Evolutionary conservation across 2,113 vertebrate genomes (phyloP).

Genomic region (Salvelinus sp.): DNA sequence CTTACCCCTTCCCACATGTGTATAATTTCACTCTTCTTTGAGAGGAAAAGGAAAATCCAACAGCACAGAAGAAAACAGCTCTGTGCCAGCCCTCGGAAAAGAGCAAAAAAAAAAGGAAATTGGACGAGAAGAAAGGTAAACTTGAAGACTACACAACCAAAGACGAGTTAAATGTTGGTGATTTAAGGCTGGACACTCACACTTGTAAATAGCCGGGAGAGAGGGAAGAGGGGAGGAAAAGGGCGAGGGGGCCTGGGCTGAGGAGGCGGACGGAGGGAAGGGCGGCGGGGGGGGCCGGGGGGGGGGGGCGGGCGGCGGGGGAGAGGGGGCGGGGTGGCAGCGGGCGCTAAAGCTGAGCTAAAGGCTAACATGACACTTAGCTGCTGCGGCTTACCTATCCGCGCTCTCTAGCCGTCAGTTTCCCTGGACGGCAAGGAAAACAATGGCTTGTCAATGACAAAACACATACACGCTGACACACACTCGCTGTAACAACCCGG

Average conservation of each 20-base stretch:
- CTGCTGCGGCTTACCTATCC: constrained; percentile 63
- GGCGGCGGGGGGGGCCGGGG: too few species aligned
- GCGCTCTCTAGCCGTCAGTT: constrained; percentile 56
- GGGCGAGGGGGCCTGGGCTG: too few species aligned
- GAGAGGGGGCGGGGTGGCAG: too few species aligned
- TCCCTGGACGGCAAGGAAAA: constrained; percentile 59
- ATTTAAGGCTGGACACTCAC: constrained; percentile 62
- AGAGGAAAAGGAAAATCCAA: constrained; percentile 61
- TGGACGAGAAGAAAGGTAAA: neutral
- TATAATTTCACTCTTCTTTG: constrained; percentile 61
- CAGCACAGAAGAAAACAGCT: constrained; percentile 57
- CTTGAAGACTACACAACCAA: constrained; percentile 18
- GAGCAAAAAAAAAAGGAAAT: constrained; percentile 21
- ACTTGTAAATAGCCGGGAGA: constrained; percentile 74
- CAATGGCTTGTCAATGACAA: constrained; percentile 12
- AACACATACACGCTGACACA: constrained; percentile 32
- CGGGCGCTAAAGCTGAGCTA: constrained; percentile 62
- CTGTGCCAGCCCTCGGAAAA: constrained; percentile 63
- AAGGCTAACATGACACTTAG: constrained; percentile 64
- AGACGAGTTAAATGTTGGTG: constrained; percentile 45
- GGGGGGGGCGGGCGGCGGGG: too few species aligned
- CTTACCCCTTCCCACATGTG: constrained; percentile 61
- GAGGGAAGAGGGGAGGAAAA: too few species aligned
- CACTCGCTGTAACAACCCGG: constrained; percentile 36
- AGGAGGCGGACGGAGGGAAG: too few species aligned